Conservation (phyloP, 2,113 vertebrate species). For the Eretmochelys imbricata region DNA sequence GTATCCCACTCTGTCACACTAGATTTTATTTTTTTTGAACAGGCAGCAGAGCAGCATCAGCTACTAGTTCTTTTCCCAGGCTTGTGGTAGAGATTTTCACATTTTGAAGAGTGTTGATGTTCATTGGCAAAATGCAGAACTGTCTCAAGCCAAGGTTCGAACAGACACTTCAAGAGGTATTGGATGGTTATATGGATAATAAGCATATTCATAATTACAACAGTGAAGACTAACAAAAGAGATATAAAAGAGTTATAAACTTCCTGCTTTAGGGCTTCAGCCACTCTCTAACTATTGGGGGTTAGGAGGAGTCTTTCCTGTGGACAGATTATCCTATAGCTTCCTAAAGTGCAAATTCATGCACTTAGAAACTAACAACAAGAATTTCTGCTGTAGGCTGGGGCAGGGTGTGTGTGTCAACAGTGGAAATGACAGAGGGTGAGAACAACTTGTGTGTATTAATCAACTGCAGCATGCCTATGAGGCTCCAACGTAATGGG, state of each 20-base stretch:
- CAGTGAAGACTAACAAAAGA: not conserved
- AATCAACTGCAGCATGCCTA: too few relatives aligned
- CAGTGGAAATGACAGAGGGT: not conserved
- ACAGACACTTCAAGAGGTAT: not conserved
- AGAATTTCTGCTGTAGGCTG: not conserved
- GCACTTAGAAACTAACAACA: not conserved
- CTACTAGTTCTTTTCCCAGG: not conserved
- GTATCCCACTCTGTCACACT: not conserved
- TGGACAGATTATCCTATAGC: not conserved
- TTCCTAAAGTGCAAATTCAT: not conserved
- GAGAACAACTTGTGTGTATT: not conserved
- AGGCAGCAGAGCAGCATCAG: not conserved
- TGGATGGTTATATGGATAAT: not conserved
- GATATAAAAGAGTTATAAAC: not conserved
- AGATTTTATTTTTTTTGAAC: not conserved
- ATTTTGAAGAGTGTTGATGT: not conserved
- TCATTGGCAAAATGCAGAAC: not conserved
- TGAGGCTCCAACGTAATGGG: too few relatives aligned
- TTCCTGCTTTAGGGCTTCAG: not conserved
- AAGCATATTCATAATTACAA: not conserved
- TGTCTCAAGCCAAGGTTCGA: not conserved
- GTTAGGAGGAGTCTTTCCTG: not conserved
- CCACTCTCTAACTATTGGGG: not conserved
- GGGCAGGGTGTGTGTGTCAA: not conserved
- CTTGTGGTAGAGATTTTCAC: not conserved